Conservation (phyloP, 2,113 vertebrate genomes). For the Nycticorax nycticorax region DNA sequence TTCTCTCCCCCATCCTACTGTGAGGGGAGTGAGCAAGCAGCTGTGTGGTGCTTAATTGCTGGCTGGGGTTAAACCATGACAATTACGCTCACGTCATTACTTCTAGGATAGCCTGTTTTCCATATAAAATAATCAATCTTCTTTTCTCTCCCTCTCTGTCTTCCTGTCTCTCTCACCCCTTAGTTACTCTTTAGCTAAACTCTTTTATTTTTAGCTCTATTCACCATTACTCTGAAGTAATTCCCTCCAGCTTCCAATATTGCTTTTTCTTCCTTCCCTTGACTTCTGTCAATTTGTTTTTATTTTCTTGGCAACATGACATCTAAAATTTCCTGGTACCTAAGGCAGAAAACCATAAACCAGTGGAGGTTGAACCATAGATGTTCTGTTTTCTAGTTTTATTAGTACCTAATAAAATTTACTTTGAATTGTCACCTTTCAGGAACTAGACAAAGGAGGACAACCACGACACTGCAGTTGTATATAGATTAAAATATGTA, state of each 20-base stretch:
- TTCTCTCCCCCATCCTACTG: no score
- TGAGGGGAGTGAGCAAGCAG: background rate
- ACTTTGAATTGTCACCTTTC: background rate
- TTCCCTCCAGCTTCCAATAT: background rate
- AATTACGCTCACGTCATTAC: background rate
- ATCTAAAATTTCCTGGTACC: background rate
- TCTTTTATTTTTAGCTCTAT: background rate
- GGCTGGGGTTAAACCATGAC: background rate
- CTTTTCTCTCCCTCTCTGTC: background rate
- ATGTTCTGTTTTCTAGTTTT: background rate
- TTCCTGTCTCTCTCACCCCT: accelerated
- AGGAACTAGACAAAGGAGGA: background rate
- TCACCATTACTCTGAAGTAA: background rate
- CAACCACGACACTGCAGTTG: background rate
- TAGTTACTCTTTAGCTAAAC: background rate
- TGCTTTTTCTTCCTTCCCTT: background rate
- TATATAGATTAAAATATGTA: background rate
- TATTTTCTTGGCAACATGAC: background rate
- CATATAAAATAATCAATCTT: background rate
- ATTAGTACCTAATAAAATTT: background rate
- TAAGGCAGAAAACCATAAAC: background rate
- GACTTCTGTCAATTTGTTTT: background rate
- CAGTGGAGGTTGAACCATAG: background rate
- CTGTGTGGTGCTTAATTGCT: background rate
- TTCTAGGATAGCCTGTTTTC: background rate